phyloP scores from a whole-genome alignment of 2,113 vertebrate species.

The Halcyon senegalensis region DNA sequence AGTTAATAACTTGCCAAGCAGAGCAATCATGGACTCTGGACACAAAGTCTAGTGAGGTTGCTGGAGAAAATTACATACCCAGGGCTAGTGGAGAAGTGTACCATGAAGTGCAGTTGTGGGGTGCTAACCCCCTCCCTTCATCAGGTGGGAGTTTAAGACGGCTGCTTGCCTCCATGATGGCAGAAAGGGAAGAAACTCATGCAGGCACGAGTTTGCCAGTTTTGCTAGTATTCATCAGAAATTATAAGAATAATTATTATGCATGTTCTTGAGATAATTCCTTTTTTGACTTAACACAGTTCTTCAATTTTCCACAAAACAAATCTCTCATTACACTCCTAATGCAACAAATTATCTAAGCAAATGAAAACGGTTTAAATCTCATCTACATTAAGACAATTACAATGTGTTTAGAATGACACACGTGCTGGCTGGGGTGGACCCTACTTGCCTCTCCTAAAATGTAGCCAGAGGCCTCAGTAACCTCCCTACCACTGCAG shows the following conservation, averaged over 20 bases:
- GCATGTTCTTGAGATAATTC: neutral
- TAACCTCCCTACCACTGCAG: neutral
- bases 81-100: neutral
- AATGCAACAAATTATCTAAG: neutral
- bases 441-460: neutral
- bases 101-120: neutral
- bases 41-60: neutral
- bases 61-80: neutral
- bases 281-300: neutral
- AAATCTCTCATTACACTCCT: neutral
- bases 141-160: neutral
- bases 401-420: neutral
- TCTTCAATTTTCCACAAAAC: neutral
- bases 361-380: neutral
- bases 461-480: neutral
- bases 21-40: neutral
- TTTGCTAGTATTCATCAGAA: neutral
- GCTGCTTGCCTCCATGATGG: neutral
- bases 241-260: neutral
- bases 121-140: neutral
- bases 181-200: neutral
- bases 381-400: neutral
- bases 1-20: slow-evolving; percentile 9
- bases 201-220: neutral
- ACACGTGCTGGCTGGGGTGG: neutral